Evolutionary conservation across 2,797 vertebrate genomes (phyloP), one percentile per base, ranked within the genome.

Genomic region (Typhlichthys eigenmanni): DNA sequence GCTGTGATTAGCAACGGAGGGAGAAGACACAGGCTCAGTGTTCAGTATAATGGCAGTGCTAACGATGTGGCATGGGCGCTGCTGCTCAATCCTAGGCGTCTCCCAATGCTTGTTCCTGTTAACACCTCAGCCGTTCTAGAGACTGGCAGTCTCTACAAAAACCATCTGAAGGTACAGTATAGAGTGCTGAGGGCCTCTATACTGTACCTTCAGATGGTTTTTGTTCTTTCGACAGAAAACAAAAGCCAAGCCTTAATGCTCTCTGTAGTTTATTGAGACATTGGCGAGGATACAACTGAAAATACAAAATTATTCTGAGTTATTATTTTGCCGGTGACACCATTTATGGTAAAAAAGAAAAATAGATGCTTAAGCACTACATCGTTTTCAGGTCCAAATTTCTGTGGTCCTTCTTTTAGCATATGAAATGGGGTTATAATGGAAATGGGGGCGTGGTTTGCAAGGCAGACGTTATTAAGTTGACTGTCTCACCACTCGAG

Each of bases 71-170:
- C 78, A 75, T 76, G 71, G 62, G 74, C 69, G 11, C 13, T 55
- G 73, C 66, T 49, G 16, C 79, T 76, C 60, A 84, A 78, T 83
- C 73, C 78, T 79, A 80, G 82, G 78, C 50, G 60, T 84, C 71
- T 81, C 76, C 76, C 71, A 75, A 47, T 72, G 75, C 76, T 78
- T 80, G 60, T 84, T 89, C 78, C 82, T 88, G 87, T 91, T 91
- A 89, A 89, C 80, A 71, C 72, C 57, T 76, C 74, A 74, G 72
- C 69, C 78, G 82, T 83, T 82, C 82, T 85, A 56, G 81, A 81
- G 64, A 82, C 61, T 69, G 73, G 68, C 52, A 68, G 43, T 56
- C 17, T 17, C 17, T 17, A 17, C 17, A 17, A 17, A 17, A 17
- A 17, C 17, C 17, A 17, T 17, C 17, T 17, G 17, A 17, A 17